A percentile compares a stretch with the other conserved stretches of the same genome.
phyloP scores from a whole-genome alignment of 2,797 vertebrate species.

The Valencia hispanica region DNA sequence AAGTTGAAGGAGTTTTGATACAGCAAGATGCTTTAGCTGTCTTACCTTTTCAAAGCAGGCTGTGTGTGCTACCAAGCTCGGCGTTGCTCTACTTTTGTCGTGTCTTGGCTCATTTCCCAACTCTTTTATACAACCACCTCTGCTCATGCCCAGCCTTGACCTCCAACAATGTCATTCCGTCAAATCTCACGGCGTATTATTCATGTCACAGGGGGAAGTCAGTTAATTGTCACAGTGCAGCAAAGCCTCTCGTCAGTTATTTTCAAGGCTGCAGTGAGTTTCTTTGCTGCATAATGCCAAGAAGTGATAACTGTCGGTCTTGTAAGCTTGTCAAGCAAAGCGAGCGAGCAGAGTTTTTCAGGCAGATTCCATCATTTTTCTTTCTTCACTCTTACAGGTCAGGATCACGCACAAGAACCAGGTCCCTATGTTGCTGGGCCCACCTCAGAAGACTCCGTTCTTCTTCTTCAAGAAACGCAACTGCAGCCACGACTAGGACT shows the following conservation, averaged over 20 bases:
- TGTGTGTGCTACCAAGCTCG: neutral
- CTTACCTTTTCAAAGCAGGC: neutral
- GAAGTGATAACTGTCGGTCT: slow-evolving; percentile 28
- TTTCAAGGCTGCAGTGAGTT: slow-evolving; percentile 40
- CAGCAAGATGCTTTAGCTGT: too few species aligned
- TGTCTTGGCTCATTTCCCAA: slow-evolving; percentile 17
- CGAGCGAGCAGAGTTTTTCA: neutral
- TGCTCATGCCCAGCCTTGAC: slow-evolving; percentile 22
- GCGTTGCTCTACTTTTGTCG: slow-evolving; percentile 4
- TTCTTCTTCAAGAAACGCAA: slow-evolving; percentile 91
- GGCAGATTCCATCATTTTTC: neutral
- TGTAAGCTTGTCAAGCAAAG: slow-evolving; percentile 6
- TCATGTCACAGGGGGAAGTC: slow-evolving; percentile 24
- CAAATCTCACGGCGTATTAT: slow-evolving; percentile 21
- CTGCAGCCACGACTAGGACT: slow-evolving; percentile 85
- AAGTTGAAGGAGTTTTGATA: neutral
- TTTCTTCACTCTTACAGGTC: slow-evolving; percentile 77
- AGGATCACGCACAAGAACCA: slow-evolving; percentile 96
- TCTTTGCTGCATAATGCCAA: slow-evolving; percentile 34
- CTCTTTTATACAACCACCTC: slow-evolving; percentile 32
- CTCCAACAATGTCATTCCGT: slow-evolving; percentile 28
- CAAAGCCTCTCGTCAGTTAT: slow-evolving; percentile 33
- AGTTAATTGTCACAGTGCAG: slow-evolving; percentile 38
- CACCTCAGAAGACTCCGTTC: slow-evolving; percentile 92
- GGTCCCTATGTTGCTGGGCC: slow-evolving; percentile 91